Evolutionary conservation across 1,140 invertebrate genomes (phyloP), one percentile per base, ranked within the genome.

Genomic region (Pogonognathellus flavescens): DNA sequence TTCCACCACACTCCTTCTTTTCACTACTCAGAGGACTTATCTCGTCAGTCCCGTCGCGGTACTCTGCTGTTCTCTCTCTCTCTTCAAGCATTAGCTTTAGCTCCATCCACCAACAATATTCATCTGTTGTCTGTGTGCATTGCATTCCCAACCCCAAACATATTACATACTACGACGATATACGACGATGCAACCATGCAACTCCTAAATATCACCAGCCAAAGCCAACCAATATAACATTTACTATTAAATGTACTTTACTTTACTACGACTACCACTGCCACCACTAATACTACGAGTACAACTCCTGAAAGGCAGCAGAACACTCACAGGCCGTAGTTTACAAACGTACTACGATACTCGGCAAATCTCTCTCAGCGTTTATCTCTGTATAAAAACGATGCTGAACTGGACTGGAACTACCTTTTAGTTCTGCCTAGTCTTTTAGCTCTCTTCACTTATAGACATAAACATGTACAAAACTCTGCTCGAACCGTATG

Each of bases 1-100:
- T 50, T 76, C 70, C 70, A 76, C 70, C 70, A 76, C 70, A 76
- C 70, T 76, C 70, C 70, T 76, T 76, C 70, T 76, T 76, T 76
- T 76, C 70, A 76, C 70, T 76, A 76, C 41, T 76, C 70, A 76
- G 70, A 76, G 70, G 16, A 76, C 70, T 76, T 31, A 76, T 76
- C 70, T 50, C 70, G 70, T 76, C 70, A 76, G 70, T 76, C 70
- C 70, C 70, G 70, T 76, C 70, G 25, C 11, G 18, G 22, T 20
- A 60, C 59, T 60, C 59, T 20, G 4, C 59, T 60, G n/a, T 18
- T 11, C 62, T 66, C 62, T 66, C 10, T 13, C 5, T 20, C 59
- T 60, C 59, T 20, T 25, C 70, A 41, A 16, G 25, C 62, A 31
- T 25, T 25, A 31, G 70, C 70, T n/a, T 72, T 76, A 70, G 60